These are phyloP conservation scores for Cactoblastis cactorum DNA, from an alignment of 2,888 invertebrate species.

Conservation along the genomic window DNA sequence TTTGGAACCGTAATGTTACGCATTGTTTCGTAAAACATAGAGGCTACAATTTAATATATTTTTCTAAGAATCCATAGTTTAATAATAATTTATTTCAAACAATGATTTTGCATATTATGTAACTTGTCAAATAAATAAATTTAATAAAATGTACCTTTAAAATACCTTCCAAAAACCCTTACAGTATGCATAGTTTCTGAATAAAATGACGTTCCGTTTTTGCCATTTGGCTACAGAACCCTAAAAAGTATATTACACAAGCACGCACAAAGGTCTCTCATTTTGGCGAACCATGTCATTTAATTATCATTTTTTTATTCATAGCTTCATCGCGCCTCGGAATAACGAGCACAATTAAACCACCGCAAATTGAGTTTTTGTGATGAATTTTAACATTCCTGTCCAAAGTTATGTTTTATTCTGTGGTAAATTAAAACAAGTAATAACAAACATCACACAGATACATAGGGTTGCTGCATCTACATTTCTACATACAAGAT, in stretches of 20 bases:
- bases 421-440: neutral
- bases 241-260: neutral
- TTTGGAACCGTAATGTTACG: neutral
- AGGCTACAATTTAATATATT: too few relatives aligned
- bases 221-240: neutral
- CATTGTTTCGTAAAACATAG: neutral
- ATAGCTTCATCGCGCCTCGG: neutral
- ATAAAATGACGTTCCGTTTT: too few relatives aligned
- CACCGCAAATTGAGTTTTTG: conserved; percentile 8
- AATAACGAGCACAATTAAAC: conserved; percentile 1
- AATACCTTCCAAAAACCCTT: too few relatives aligned
- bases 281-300: neutral
- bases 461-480: conserved; percentile 2
- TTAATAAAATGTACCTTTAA: too few relatives aligned
- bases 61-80: too few relatives aligned
- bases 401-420: neutral
- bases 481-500: too few relatives aligned
- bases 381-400: neutral
- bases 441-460: neutral
- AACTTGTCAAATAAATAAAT: too few relatives aligned
- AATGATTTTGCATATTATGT: too few relatives aligned
- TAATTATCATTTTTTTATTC: conserved; percentile 7
- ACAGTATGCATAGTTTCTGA: too few relatives aligned
- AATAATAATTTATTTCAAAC: too few relatives aligned
- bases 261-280: neutral